phyloP scores from a whole-genome alignment of 2,888 invertebrate genomes.

The Athrips mouffetella region DNA sequence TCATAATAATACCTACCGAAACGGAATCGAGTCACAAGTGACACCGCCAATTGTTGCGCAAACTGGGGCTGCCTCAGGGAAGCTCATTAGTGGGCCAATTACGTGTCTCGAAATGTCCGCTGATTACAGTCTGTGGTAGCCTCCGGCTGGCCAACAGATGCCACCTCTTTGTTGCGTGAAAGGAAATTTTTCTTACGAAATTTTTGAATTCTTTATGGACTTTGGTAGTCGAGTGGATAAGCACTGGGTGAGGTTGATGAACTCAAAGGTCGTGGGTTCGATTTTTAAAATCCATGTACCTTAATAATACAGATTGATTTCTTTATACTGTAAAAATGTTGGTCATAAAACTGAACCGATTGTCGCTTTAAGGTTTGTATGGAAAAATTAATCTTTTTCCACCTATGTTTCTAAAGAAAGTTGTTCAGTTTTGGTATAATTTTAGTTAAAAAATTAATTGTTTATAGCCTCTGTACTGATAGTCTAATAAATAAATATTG shows the following conservation, averaged over 20 bases:
- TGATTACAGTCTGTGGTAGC: slow-evolving; percentile 63
- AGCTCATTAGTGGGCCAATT: slow-evolving; percentile 70
- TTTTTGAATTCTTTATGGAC: slow-evolving; percentile 41
- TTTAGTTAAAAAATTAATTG: too few relatives aligned
- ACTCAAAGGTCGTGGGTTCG: not conserved
- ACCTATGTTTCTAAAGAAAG: too few relatives aligned
- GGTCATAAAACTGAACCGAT: too few relatives aligned
- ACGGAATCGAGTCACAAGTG: slow-evolving; percentile 40
- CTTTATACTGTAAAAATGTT: too few relatives aligned
- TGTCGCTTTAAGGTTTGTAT: too few relatives aligned
- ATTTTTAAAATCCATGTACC: not conserved
- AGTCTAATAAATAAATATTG: too few relatives aligned
- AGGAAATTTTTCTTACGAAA: slow-evolving; percentile 42
- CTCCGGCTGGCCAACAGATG: slow-evolving; percentile 63
- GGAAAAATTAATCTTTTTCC: too few relatives aligned
- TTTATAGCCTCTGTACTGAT: too few relatives aligned
- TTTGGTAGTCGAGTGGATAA: slow-evolving; percentile 8
- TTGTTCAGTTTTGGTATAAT: too few relatives aligned
- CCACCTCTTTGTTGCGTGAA: slow-evolving; percentile 53
- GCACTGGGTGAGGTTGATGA: not conserved
- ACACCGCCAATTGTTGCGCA: slow-evolving; percentile 62
- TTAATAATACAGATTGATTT: too few relatives aligned
- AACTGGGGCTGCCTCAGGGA: slow-evolving; percentile 71
- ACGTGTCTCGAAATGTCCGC: slow-evolving; percentile 66
- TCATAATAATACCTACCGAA: slow-evolving; percentile 16